Evolutionary conservation across 1,140 invertebrate species (phyloP).

Genomic region (Dysdera silvatica): DNA sequence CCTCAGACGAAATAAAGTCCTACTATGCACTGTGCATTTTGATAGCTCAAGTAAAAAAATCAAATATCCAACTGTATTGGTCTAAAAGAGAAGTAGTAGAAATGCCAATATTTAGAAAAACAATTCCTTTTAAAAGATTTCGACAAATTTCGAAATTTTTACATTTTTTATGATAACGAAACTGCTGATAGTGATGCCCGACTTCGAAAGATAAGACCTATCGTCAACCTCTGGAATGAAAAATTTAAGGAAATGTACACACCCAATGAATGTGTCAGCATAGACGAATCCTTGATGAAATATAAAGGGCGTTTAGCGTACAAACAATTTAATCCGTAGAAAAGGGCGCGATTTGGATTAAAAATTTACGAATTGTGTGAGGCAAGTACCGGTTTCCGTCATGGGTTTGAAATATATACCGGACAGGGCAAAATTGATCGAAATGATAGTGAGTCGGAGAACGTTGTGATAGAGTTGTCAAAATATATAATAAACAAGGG

Average conservation of each 20-base stretch:
- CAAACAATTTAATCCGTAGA: neutral
- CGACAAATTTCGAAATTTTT: no score
- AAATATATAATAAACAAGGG: neutral
- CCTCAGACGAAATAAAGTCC: no score
- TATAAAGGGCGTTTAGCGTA: neutral
- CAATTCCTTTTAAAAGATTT: no score
- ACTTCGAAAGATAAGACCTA: no score
- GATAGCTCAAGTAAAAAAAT: no score
- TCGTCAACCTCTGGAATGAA: no score
- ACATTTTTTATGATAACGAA: no score
- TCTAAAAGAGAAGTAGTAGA: no score
- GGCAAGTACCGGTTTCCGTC: neutral
- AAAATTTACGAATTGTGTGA: neutral
- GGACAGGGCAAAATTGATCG: neutral
- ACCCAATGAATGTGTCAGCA: neutral
- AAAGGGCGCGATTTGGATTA: neutral
- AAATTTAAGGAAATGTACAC: neutral
- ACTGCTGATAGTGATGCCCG: no score
- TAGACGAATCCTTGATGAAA: neutral
- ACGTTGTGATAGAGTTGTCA: neutral
- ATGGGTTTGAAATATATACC: slow-evolving; percentile 4
- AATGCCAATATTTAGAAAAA: no score
- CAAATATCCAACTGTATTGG: no score
- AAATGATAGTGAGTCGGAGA: neutral
- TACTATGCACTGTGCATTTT: no score